Evolutionary conservation across 2,888 invertebrate species (phyloP), one percentile per base, ranked within the genome.

Genomic region (Folsomia manolachei): DNA sequence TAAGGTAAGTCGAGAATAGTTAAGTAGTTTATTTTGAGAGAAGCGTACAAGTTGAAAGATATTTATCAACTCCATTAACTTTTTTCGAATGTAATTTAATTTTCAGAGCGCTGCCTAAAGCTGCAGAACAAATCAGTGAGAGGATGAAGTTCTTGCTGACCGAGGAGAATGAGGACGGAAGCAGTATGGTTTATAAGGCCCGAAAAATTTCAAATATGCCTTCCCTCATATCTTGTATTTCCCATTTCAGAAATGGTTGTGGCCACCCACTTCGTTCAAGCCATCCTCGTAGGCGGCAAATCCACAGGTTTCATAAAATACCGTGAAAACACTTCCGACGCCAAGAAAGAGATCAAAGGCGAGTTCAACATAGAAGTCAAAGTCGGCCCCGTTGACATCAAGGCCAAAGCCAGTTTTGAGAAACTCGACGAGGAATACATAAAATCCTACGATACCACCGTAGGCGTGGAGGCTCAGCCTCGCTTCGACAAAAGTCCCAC

Each of bases 371-470:
- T 51, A n/a, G 25, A 4, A 1, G 11, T 67, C 18, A 39, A 26
- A 19, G 24, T 52, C 19, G 52, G 63, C 14, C 25, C 25, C 19
- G 39, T 71, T 19, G 27, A 63, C 19, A 53, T 70, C 23, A 25
- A 63, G n/a, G 67, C 71, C 18, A 62, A 62, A 52, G 61, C 66
- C 1, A 21, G 23, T 25, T 51, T 71, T 25, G 63, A 62, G 14
- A 51, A 39, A 14, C 52, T 62, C 2, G 60, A 67, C 27, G 56
- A 24, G 2, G 67, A 67, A 26, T 18, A 1, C 1, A n/a, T n/a
- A 1, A 1, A 14, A 14, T 25, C 24, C 21, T 56, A 56, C 67
- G 2, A 1, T 7, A 67, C 67, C 2, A 53, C 2, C 1, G 60
- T 67, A 7, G 24, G 18, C 25, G 56, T 67, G 2, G 11, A 53